A percentile compares a stretch with the other conserved stretches of the same genome.
phyloP scores from a whole-genome alignment of 2,888 invertebrate genomes.

The Cheilosia scutellata region DNA sequence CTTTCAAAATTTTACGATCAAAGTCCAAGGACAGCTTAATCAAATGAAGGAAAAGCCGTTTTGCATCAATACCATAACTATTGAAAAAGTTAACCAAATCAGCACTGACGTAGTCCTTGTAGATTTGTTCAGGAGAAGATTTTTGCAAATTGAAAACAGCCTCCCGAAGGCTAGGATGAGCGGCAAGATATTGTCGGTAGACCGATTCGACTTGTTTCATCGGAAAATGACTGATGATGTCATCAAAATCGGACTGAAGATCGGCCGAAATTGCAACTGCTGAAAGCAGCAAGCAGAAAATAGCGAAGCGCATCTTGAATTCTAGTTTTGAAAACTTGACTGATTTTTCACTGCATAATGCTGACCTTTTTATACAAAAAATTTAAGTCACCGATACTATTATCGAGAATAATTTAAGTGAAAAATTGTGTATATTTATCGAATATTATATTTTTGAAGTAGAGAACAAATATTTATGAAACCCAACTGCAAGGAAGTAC shows the following conservation, averaged over 20 bases:
- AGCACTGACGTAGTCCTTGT: not conserved
- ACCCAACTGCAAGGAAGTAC: not conserved
- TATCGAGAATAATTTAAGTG: not conserved
- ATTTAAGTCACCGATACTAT: too few species aligned
- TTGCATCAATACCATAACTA: not conserved
- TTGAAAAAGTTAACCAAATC: conserved; percentile 2
- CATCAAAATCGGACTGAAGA: conserved; percentile 1
- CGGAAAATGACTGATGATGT: not conserved
- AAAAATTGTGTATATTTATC: not conserved
- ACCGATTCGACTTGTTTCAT: not conserved
- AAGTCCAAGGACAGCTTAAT: not conserved
- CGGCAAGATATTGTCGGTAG: not conserved
- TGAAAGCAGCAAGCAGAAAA: not conserved
- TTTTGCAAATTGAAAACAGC: not conserved
- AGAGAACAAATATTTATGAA: not conserved
- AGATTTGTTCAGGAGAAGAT: not conserved
- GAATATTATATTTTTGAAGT: not conserved
- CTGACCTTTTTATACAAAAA: not conserved
- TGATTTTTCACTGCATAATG: not conserved
- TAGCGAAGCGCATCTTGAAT: not conserved
- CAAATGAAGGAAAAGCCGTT: not conserved
- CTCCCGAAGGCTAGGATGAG: not conserved
- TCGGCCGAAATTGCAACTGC: conserved; percentile 19
- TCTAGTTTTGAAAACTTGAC: not conserved
- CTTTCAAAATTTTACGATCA: not conserved